Base-by-base conservation (phyloP, 2,113 vertebrate species). In the Isichthys henryi region DNA sequence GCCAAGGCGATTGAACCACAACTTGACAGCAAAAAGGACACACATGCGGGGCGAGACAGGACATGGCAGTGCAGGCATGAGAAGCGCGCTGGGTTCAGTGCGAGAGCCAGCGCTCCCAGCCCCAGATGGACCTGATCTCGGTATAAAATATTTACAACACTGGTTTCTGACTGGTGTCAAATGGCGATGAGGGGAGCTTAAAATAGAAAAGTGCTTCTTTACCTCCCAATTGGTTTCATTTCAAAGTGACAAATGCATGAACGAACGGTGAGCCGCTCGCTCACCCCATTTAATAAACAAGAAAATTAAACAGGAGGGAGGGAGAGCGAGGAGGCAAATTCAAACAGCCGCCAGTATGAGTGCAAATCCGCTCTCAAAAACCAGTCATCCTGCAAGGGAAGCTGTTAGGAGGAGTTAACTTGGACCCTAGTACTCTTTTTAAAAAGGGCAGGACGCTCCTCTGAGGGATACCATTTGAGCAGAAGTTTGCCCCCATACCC, bases 171-270 rank as follows among this genome's bases (percentile, higher is more conserved):
- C 94, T 96, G 95, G 95, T 97, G 96, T 97, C 95, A 91, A 94
- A 94, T 97, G 96, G 94, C 97, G 96, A 96, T 94, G 95, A 94
- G 96, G 96, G 94, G 95, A 90, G 91, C 95, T 97, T 97, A 97
- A 97, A 97, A 97, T 96, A 98, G 85, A 97, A 96, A 95, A 94
- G 95, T 94, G 93, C 94, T 96, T 94, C 92, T 95, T 94, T 93
- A 95, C 95, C 97, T 93, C 92, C 82, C 93, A 93, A 93, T 95
- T 94, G 93, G 93, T 92, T 92, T 93, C 90, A 90, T 93, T 94
- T 94, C 94, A 95, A 92, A 91, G 94, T 92, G 92, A 94, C 92
- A 46, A 23, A 92, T 93, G 92, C 88, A 92, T 77, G 27, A 88
- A 88, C 74, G 11, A 39, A 91, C 88, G 82, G 90, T 88, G 52